A percentile compares a stretch with the other conserved stretches of the same genome.
Conservation (phyloP, 2,797 vertebrate genomes). For the Lacerta bilineata region DNA sequence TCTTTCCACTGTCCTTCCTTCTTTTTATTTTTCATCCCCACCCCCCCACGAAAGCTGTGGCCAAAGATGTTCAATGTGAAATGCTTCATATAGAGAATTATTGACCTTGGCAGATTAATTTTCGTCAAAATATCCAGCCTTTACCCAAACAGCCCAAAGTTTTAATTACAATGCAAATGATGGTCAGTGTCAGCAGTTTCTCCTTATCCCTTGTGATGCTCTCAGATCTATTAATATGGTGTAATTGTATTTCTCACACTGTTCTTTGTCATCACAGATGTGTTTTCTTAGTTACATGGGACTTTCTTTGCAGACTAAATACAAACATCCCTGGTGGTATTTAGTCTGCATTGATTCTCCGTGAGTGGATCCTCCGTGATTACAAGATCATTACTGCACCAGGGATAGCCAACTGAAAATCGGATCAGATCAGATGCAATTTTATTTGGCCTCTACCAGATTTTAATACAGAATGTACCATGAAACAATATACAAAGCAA, state of each 20-base stretch:
- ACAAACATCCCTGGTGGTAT: background rate
- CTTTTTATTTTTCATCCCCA: background rate
- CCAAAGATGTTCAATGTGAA: conserved; percentile 11
- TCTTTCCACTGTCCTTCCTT: background rate
- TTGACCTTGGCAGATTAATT: conserved; percentile 21
- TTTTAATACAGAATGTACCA: background rate
- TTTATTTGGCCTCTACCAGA: background rate
- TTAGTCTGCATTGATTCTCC: background rate
- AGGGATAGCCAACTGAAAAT: background rate
- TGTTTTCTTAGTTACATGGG: background rate
- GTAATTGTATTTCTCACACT: background rate
- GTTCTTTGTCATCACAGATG: background rate
- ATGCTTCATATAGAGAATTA: background rate
- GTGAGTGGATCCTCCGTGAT: background rate
- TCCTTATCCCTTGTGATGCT: background rate
- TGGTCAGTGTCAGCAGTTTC: background rate
- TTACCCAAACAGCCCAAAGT: background rate
- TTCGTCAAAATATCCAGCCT: accelerated
- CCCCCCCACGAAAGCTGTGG: background rate
- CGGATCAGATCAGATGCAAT: background rate
- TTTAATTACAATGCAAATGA: conserved; percentile 35
- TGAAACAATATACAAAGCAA: too few relatives aligned
- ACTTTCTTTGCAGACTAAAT: background rate
- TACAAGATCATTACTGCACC: background rate
- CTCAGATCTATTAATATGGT: background rate